Percentiles rank a stretch among this genome's conserved stretches.
Conservation (phyloP, 2,797 vertebrate species). For the Pachyuromys duprasi region DNA sequence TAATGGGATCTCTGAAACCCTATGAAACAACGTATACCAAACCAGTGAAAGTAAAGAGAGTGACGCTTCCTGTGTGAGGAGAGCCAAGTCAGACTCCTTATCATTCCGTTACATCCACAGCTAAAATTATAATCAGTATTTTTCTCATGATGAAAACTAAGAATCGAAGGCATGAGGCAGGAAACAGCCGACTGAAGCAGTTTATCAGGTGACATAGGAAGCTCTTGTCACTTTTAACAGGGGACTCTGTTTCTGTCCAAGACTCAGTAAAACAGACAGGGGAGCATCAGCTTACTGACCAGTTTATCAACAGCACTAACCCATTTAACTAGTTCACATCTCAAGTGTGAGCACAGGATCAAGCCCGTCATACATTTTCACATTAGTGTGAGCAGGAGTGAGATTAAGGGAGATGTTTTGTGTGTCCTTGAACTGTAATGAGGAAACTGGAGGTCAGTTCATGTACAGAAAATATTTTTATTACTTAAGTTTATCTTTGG, state of each 20-base stretch:
- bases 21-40: background rate
- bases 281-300: slow-evolving; percentile 1
- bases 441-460: background rate
- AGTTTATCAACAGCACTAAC: background rate
- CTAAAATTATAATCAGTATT: background rate
- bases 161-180: background rate
- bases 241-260: slow-evolving; percentile 38
- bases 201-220: background rate
- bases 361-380: background rate
- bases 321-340: background rate
- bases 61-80: background rate
- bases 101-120: background rate
- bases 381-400: background rate
- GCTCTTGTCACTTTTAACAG: background rate
- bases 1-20: background rate
- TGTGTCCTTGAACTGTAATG: background rate
- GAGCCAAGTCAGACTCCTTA: background rate
- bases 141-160: background rate
- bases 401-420: background rate
- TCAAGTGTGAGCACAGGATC: background rate
- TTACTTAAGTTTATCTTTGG: background rate
- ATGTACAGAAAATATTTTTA: background rate
- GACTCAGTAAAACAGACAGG: background rate
- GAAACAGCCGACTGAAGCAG: background rate
- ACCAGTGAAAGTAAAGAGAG: background rate